Evolutionary conservation across 2,797 vertebrate genomes (phyloP).

Genomic region (Falco biarmicus): DNA sequence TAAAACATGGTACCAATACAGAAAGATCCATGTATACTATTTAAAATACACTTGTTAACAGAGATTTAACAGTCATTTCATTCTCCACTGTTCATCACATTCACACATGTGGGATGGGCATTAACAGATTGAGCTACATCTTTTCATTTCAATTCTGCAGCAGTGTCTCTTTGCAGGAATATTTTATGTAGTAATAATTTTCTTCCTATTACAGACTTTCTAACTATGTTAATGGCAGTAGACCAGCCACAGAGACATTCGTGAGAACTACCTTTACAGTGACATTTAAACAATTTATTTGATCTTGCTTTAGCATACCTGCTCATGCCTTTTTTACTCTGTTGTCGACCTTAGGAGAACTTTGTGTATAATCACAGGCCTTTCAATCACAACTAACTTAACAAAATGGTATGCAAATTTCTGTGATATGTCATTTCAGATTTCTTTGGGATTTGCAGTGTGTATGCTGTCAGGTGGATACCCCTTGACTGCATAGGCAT

Average conservation of each 20-base stretch:
- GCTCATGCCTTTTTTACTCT: slow-evolving; percentile 70
- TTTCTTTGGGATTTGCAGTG: background rate
- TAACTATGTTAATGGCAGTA: slow-evolving; percentile 76
- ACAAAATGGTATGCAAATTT: slow-evolving; percentile 54
- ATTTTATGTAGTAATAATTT: slow-evolving; percentile 75
- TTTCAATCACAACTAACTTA: slow-evolving; percentile 65
- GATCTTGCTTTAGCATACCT: slow-evolving; percentile 79
- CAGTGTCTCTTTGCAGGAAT: slow-evolving; percentile 73
- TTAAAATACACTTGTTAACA: slow-evolving; percentile 45
- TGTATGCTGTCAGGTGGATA: background rate
- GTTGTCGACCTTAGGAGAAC: slow-evolving; percentile 75
- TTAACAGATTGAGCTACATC: slow-evolving; percentile 74
- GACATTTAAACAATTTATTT: slow-evolving; percentile 81
- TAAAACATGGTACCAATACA: background rate
- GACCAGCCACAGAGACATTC: slow-evolving; percentile 59
- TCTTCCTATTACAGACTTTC: slow-evolving; percentile 73
- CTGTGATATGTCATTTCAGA: slow-evolving; percentile 32
- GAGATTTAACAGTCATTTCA: slow-evolving; percentile 46
- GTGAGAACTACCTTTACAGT: slow-evolving; percentile 74
- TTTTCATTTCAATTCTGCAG: slow-evolving; percentile 76
- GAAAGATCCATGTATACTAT: background rate
- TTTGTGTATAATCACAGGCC: slow-evolving; percentile 68
- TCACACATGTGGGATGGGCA: slow-evolving; percentile 62
- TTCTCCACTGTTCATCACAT: slow-evolving; percentile 48
- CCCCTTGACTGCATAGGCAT: background rate